Conservation (phyloP, 2,797 vertebrate genomes). For the Ispidina picta region DNA sequence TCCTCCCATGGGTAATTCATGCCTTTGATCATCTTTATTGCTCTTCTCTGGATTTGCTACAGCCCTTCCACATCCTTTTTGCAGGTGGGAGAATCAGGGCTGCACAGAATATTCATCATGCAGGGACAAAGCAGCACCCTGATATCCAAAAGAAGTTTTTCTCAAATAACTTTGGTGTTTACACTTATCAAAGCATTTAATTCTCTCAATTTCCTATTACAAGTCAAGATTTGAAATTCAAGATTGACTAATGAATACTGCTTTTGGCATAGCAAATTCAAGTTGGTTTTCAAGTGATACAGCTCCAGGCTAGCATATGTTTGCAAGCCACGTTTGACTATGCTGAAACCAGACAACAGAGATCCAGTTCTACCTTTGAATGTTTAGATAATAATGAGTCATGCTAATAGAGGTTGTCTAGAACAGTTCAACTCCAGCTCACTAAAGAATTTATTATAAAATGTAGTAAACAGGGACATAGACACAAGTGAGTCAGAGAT, state of each 20-base stretch:
- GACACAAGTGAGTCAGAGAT: background rate
- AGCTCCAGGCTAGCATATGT: constrained; percentile 28
- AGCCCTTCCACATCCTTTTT: background rate
- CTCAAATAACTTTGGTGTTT: background rate
- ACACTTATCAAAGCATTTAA: background rate
- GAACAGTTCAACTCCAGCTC: constrained; percentile 19
- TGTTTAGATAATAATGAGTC: constrained; percentile 56
- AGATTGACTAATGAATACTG: background rate
- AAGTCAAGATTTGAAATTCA: constrained; percentile 21
- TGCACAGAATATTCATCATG: background rate
- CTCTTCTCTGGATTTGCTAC: background rate
- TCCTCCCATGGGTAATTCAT: background rate
- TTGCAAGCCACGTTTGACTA: constrained; percentile 28
- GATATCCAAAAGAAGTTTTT: background rate
- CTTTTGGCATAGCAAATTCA: constrained; percentile 20
- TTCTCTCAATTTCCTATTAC: constrained; percentile 5
- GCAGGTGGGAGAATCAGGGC: background rate
- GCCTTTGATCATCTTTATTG: background rate
- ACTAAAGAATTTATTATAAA: constrained; percentile 35
- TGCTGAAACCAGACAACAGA: constrained; percentile 53
- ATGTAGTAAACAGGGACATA: background rate
- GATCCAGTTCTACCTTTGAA: constrained; percentile 46
- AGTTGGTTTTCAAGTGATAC: constrained; percentile 19
- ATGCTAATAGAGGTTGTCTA: constrained; percentile 35
- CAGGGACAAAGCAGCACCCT: background rate